phyloP scores from a whole-genome alignment of 2,113 vertebrate genomes.

The Sapajus apella region DNA sequence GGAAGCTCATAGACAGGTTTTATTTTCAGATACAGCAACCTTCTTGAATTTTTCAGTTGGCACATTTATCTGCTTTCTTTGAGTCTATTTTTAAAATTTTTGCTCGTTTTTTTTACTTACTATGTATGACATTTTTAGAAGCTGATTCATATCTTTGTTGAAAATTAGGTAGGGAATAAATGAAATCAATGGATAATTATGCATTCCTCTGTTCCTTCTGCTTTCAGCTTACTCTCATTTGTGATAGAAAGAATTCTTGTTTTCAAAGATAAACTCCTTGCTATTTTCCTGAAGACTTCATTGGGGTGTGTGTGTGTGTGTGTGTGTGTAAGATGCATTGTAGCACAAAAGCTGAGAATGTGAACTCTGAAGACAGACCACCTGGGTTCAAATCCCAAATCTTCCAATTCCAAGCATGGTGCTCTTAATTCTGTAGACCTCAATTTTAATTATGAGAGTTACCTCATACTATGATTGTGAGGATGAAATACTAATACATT shows the following conservation, averaged over 20 bases:
- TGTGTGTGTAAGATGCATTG: neutral
- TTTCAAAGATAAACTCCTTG: slow-evolving; percentile 3
- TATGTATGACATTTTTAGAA: neutral
- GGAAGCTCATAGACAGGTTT: neutral
- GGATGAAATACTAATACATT: neutral
- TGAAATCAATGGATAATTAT: neutral
- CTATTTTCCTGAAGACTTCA: slow-evolving; percentile 6
- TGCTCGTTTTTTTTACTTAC: neutral
- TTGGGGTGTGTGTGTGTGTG: neutral
- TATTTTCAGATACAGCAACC: neutral
- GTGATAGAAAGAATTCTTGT: neutral
- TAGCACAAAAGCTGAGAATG: neutral
- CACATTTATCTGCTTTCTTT: neutral
- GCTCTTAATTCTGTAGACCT: neutral
- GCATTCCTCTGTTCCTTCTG: neutral
- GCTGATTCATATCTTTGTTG: neutral
- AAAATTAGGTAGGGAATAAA: neutral
- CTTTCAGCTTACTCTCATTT: neutral
- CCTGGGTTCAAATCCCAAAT: neutral
- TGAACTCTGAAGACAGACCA: neutral
- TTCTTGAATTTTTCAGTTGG: neutral
- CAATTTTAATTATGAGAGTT: neutral
- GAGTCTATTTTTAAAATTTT: neutral
- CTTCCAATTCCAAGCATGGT: neutral
- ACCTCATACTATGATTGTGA: neutral